Evolutionary conservation across 2,113 vertebrate species (phyloP).

Genomic region (mouse (Mus musculus)): GRCm39 chr16:77031501-77032000

Average conservation of each 20-base stretch:
- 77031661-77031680: constrained; percentile 37
- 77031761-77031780: neutral
- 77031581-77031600: neutral
- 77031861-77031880: neutral
- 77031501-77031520: neutral
- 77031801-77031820: neutral
- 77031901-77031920: neutral
- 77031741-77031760: neutral
- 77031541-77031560: constrained; percentile 35
- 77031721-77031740: neutral
- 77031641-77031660: constrained; percentile 12
- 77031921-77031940: constrained; percentile 31
- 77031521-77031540: neutral
- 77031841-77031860: neutral
- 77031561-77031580: neutral
- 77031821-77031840: constrained; percentile 13
- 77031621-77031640: neutral
- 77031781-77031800: neutral
- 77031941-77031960: constrained; percentile 15
- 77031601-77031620: neutral
- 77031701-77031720: neutral
- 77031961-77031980: neutral
- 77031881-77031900: neutral
- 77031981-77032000: neutral
- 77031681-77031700: neutral